Evolutionary conservation across 2,797 vertebrate species (phyloP), one percentile per base, ranked within the genome.

Genomic region (Anas georgica): DNA sequence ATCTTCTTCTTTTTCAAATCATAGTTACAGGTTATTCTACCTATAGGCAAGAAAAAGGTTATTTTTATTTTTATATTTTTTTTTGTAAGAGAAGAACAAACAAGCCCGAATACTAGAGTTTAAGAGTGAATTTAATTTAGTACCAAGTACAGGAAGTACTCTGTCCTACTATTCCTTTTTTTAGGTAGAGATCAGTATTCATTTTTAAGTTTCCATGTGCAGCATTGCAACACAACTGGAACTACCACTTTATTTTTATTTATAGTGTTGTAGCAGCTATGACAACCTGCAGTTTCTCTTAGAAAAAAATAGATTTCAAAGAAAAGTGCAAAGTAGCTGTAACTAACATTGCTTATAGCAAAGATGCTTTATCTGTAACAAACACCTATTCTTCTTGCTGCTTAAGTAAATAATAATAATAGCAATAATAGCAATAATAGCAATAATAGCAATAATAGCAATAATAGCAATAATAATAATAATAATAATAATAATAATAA

Each of bases 281-380:
- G 58, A 62, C 50, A 93, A 85, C 72, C 66, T 69, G 69, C 59
- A 88, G 82, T 48, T 93, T 91, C 83, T 91, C 90, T 91, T 78
- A 64, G 37, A 90, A 91, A 83, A 78, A 18, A 35, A 58, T 29
- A 37, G 26, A 86, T 93, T 92, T 91, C 88, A 91, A 83, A 91
- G 91, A 83, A 62, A 54, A 58, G 58, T 12, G 62, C 87, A 95
- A 94, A 94, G 29, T 81, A 89, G 68, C 86, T 55, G 33, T 83
- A 93, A 79, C 83, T 80, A 83, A 93, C 83, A 91, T 7, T 80
- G 81, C 86, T 93, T 91, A 83, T 60, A 73, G 83, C 91, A 92
- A 80, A 93, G 52, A 94, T 54, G 86, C 93, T 83, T 88, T 90
- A 83, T 80, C 83, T 89, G 86, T 87, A 91, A 87, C 86, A 85